Evolutionary conservation across 2,797 vertebrate genomes (phyloP).

Genomic region (Platalea minor): DNA sequence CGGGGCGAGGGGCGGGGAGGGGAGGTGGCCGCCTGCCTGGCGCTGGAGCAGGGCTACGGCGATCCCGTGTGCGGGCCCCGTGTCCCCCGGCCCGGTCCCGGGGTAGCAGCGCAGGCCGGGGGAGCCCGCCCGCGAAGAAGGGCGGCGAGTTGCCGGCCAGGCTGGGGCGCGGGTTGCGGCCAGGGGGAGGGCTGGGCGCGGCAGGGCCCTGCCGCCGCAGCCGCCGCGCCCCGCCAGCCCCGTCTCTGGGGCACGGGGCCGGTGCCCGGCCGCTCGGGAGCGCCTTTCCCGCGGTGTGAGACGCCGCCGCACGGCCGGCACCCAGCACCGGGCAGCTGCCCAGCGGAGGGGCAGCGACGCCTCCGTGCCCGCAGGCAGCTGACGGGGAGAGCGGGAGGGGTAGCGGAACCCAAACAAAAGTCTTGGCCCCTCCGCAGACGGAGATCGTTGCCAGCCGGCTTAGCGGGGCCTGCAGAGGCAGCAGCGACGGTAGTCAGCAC

Average conservation of each 20-base stretch:
- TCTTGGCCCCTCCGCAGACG: fast-evolving
- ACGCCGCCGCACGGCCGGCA: not conserved
- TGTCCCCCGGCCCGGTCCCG: too few species aligned
- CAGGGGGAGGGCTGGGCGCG: too few species aligned
- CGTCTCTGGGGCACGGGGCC: not conserved
- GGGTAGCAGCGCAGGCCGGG: not conserved
- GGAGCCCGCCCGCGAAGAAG: not conserved
- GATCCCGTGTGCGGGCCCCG: too few species aligned
- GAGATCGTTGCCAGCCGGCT: fast-evolving
- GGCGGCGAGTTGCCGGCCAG: not conserved
- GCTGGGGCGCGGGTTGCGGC: not conserved
- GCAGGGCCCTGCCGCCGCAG: not conserved
- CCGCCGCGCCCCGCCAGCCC: too few species aligned
- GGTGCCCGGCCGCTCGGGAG: too few species aligned
- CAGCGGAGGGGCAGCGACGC: fast-evolving
- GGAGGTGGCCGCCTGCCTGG: not conserved
- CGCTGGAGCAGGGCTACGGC: too few species aligned
- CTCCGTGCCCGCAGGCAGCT: not conserved
- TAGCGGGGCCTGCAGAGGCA: not conserved
- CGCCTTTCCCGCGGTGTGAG: too few species aligned
- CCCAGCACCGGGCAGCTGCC: fast-evolving
- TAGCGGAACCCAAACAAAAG: fast-evolving
- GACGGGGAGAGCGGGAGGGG: not conserved
- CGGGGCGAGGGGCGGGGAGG: too few species aligned
- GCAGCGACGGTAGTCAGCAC: not conserved